Conservation (phyloP, 2,113 vertebrate genomes). For the Crotalus viridis region DNA sequence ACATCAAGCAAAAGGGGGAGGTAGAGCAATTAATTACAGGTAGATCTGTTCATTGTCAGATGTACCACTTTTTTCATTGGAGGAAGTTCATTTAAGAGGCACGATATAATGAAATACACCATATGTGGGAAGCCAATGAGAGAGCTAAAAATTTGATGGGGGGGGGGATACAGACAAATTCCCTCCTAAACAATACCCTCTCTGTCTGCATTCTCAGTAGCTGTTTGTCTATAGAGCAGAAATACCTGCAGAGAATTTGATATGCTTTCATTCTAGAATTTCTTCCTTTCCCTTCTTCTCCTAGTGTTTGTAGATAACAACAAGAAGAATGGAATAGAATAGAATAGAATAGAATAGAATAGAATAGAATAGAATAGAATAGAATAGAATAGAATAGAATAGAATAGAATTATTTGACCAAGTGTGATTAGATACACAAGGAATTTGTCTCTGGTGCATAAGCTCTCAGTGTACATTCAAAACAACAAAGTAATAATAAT, state of each 20-base stretch:
- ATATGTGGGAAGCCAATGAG: not conserved
- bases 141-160: not conserved
- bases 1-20: not conserved
- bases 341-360: too few species aligned
- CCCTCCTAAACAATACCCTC: not conserved
- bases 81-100: not conserved
- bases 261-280: not conserved
- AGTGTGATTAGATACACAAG: not conserved
- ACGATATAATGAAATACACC: not conserved
- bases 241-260: not conserved
- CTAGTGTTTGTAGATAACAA: not conserved
- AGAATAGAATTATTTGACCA: not conserved
- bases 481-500: not conserved
- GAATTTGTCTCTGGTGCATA: not conserved
- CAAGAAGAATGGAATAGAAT: not conserved
- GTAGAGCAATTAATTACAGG: not conserved
- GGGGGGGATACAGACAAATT: not conserved
- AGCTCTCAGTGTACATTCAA: not conserved
- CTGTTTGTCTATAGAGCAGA: not conserved
- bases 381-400: too few species aligned
- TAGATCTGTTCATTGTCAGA: not conserved
- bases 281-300: not conserved
- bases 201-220: not conserved
- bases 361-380: too few species aligned
- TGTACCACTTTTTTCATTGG: not conserved